A percentile compares a stretch with the other conserved stretches of the same genome.
These are phyloP conservation scores for Idaea straminata DNA, from an alignment of 2,888 invertebrate genomes.

Conservation along the genomic window DNA sequence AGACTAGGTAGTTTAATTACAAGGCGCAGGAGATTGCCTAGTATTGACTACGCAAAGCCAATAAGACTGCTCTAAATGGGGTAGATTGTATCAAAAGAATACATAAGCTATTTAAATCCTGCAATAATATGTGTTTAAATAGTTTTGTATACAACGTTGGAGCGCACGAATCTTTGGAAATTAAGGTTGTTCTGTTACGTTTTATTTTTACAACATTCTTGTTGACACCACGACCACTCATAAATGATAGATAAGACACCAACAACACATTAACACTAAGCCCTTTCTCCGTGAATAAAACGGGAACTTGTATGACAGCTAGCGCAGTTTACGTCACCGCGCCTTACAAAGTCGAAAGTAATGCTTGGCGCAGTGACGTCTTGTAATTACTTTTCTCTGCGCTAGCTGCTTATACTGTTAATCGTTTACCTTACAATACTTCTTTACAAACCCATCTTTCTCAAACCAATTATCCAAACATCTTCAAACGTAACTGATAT, in stretches of 20 bases:
- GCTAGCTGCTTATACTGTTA: too few species aligned
- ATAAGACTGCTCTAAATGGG: neutral
- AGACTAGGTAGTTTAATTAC: too few species aligned
- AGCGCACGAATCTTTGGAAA: neutral
- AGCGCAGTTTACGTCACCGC: neutral
- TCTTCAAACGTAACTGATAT: conserved; percentile 17
- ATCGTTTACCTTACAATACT: too few species aligned
- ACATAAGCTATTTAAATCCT: neutral
- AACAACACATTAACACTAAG: neutral
- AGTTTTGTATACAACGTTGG: neutral
- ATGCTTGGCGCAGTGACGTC: too few species aligned
- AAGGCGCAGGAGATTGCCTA: neutral
- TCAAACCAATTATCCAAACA: neutral
- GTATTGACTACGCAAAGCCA: neutral
- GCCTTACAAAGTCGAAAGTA: too few species aligned
- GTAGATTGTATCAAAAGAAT: neutral
- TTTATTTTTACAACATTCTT: neutral
- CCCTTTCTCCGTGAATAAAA: neutral
- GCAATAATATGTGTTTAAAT: neutral
- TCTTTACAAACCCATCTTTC: neutral
- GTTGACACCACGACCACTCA: neutral
- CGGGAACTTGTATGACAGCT: neutral
- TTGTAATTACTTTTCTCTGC: too few species aligned
- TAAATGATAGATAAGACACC: neutral
- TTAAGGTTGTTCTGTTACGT: neutral